Conservation (phyloP, 2,797 vertebrate species). For the Girardinus metallicus region DNA sequence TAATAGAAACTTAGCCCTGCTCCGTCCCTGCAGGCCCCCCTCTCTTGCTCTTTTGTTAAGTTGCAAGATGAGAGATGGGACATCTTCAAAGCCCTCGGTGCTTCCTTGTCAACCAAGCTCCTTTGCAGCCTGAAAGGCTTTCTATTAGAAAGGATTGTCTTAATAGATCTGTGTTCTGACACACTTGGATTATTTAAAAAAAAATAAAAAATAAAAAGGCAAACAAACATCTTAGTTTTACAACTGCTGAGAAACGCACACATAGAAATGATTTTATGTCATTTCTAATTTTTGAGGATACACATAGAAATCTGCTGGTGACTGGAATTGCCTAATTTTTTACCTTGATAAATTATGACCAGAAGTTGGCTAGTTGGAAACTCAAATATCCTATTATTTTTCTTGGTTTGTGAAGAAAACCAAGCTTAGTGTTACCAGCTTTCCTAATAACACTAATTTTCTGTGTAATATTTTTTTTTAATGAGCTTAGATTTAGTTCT, state of each 20-base stretch:
- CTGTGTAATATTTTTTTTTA: neutral
- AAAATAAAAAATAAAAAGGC: neutral
- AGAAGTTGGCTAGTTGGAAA: neutral
- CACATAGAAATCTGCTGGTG: neutral
- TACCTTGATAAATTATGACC: neutral
- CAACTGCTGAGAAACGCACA: conserved; percentile 16
- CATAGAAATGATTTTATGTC: conserved; percentile 28
- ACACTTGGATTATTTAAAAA: conserved; percentile 36
- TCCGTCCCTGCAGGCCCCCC: conserved; percentile 57
- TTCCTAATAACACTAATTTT: neutral
- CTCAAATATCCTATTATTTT: neutral
- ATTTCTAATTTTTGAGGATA: conserved; percentile 17
- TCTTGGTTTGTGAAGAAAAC: neutral
- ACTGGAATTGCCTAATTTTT: neutral
- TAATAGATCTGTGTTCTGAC: conserved; percentile 64
- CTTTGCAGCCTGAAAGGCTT: conserved; percentile 66
- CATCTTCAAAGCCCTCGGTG: conserved; percentile 75
- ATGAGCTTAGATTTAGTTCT: neutral
- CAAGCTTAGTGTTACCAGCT: too few species aligned
- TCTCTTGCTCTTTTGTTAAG: conserved; percentile 70
- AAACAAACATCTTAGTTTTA: conserved; percentile 13
- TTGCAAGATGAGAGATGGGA: conserved; percentile 65
- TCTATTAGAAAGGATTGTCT: conserved; percentile 78
- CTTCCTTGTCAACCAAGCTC: conserved; percentile 68
- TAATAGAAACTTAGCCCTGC: conserved; percentile 78